Conservation (phyloP, 2,888 invertebrate genomes). For the Embidobia sp. region DNA sequence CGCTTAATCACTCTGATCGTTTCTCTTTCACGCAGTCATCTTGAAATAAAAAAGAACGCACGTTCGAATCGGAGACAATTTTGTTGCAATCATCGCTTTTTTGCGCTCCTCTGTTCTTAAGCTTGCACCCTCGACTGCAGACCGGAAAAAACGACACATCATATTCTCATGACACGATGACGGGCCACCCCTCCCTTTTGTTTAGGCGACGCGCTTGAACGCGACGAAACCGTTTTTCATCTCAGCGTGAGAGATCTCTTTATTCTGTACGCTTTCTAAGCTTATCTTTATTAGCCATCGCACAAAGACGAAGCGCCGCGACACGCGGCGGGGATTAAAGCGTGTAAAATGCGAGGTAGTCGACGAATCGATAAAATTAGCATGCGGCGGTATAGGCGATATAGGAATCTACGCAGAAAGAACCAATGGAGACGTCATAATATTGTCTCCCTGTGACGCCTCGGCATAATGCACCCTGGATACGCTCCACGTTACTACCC, state of each 20-base stretch:
- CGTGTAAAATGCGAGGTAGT: constrained; percentile 49
- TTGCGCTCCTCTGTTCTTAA: too few species aligned
- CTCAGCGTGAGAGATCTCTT: constrained; percentile 61
- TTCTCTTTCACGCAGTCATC: too few species aligned
- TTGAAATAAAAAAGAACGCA: too few species aligned
- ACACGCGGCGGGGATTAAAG: constrained; percentile 67
- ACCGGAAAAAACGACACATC: constrained; percentile 48
- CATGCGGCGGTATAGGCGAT: constrained; percentile 70
- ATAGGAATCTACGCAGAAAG: constrained; percentile 31
- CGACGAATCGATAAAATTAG: constrained; percentile 74
- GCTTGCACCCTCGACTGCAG: constrained; percentile 29
- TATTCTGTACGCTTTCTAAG: constrained; percentile 34
- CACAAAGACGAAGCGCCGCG: constrained; percentile 59
- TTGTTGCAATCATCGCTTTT: too few species aligned
- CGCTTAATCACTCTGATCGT: too few species aligned
- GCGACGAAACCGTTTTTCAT: constrained; percentile 60
- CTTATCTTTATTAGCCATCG: constrained; percentile 51
- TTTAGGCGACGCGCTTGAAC: constrained; percentile 43
- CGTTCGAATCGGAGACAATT: too few species aligned
- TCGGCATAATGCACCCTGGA: constrained; percentile 71
- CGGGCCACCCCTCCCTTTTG: constrained; percentile 38
- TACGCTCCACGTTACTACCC: too few species aligned
- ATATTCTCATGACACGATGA: constrained; percentile 41
- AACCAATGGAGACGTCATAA: constrained; percentile 77
- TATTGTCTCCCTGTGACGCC: constrained; percentile 76